Conservation (phyloP, 2,797 vertebrate species). For the Chiroxiphia lanceolata region DNA sequence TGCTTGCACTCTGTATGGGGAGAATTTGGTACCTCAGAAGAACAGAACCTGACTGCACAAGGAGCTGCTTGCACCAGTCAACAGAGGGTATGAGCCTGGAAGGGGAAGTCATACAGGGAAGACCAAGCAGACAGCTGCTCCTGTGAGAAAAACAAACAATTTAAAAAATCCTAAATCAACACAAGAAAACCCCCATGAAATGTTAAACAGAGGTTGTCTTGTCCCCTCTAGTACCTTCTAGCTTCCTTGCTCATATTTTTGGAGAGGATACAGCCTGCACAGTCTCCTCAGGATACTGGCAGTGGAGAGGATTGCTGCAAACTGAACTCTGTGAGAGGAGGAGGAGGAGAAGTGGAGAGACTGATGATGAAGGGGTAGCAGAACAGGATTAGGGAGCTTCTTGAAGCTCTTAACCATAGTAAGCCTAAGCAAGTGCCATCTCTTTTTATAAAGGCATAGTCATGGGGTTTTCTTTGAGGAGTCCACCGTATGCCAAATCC, state of each 20-base stretch:
- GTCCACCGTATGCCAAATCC: background rate
- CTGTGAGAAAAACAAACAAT: background rate
- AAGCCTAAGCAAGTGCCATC: background rate
- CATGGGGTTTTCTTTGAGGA: background rate
- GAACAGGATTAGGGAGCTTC: background rate
- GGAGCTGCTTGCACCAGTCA: background rate
- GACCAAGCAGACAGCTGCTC: background rate
- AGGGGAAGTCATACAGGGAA: background rate
- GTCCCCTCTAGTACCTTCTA: background rate
- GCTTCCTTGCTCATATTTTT: background rate
- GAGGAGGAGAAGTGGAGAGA: background rate
- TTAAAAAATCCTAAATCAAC: rapidly evolving
- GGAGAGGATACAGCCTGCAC: background rate
- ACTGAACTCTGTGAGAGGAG: background rate
- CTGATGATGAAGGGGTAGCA: background rate
- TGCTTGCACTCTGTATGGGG: background rate
- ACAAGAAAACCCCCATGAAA: background rate
- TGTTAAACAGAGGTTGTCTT: background rate
- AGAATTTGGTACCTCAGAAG: background rate
- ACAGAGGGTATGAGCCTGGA: background rate
- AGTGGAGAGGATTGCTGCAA: background rate
- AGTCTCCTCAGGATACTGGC: background rate
- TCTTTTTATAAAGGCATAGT: background rate
- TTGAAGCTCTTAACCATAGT: background rate
- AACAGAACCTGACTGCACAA: background rate